A percentile compares a stretch with the other conserved stretches of the same genome.
Evolutionary conservation across 2,888 invertebrate species (phyloP).

Genomic region (Metalampra italica): DNA sequence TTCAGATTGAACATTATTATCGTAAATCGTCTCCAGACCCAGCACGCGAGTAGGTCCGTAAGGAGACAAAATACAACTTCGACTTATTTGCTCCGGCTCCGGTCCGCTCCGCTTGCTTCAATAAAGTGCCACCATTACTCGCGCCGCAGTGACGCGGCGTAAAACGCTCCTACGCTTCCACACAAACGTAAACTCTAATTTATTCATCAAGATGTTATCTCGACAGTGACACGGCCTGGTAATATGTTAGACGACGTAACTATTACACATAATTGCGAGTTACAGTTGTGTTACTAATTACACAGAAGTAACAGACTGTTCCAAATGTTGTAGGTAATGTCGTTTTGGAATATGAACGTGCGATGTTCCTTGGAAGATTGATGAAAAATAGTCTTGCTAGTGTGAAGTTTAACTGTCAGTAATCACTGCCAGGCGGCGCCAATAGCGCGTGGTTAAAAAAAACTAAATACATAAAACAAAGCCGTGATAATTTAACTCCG

Average conservation of each 20-base stretch:
- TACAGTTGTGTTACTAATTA: constrained; percentile 5
- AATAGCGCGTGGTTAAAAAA: no score
- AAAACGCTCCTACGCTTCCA: constrained; percentile 23
- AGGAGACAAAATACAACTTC: neutral
- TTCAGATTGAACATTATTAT: no score
- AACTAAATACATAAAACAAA: no score
- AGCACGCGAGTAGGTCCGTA: neutral
- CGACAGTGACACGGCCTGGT: constrained; percentile 24
- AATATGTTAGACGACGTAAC: constrained; percentile 37
- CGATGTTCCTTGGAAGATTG: no score
- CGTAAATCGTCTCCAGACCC: no score
- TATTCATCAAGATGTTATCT: constrained; percentile 55
- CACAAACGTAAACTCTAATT: constrained; percentile 42
- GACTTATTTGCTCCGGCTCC: neutral
- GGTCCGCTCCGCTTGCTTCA: neutral
- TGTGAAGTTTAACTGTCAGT: no score
- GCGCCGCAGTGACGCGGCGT: constrained; percentile 1
- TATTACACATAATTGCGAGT: constrained; percentile 23
- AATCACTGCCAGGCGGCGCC: no score
- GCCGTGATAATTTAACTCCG: no score
- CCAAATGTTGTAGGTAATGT: neutral
- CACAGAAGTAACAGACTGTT: neutral
- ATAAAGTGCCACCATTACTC: neutral
- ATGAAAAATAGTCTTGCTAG: no score
- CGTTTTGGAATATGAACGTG: neutral